Evolutionary conservation across 2,113 vertebrate species (phyloP), one percentile per base, ranked within the genome.

Genomic region (Laterallus jamaicensis): DNA sequence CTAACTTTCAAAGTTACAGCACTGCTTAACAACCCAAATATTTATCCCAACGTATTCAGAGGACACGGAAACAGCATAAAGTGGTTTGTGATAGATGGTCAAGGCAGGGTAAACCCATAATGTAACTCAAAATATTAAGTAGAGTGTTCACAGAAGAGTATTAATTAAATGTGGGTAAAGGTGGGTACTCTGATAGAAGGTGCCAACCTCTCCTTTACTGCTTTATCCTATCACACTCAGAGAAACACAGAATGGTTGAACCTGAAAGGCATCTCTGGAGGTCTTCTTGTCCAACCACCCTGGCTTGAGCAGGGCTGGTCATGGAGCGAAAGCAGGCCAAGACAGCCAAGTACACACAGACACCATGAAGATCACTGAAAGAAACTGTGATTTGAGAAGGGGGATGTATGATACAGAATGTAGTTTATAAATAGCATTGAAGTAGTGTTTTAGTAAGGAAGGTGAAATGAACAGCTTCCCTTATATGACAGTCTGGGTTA

Each of bases 21-120:
- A 44, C 7, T 1, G 2, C 49, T 58, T 70, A 6, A 32, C 39
- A 81, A 32, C 37, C 37, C 56, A 81, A 15, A 66, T 70, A 89
- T 24, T 73, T 49, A 69, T 77, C 17, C 12, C 13, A 82, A 71
- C 42, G 11, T 69, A 73, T 52, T 37, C 35, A 56, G 24, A 67
- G 11, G 9, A 74, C 11, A 31, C 5, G 11, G 31, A 63, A 82
- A 12, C 31, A 67, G 11, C 32, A 37, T 22, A 28, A 59, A 67
- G n/a, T 24, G 10, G 6, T 42, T 62, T 78, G 28, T 40, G 29
- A 37, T 22, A 42, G 0, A 0, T 26, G 19, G 3, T 10, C 9
- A 86, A 62, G 31, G 39, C 31, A 88, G 49, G 11, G 64, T 18
- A 12, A 24, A 29, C 5, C 19, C 26, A n/a, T 69, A 60, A n/a